A percentile compares a stretch with the other conserved stretches of the same genome.
Conservation (phyloP, 2,888 invertebrate genomes). For the Euplexia lucipara region DNA sequence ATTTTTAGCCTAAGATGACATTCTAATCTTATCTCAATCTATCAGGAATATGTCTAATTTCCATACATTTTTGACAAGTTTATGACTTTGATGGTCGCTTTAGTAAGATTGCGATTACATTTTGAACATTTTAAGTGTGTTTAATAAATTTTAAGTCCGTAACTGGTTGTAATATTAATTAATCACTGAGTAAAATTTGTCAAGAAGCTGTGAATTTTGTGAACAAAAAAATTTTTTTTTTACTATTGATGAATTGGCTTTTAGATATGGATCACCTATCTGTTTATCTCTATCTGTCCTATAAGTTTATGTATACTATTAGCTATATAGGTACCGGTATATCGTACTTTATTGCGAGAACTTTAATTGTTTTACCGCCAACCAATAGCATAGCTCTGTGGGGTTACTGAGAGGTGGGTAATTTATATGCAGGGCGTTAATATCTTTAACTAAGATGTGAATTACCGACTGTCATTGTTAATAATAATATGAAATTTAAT, state of each 20-base stretch:
- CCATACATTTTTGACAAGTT: too few species aligned
- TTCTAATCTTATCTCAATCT: too few species aligned
- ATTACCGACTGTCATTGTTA: conserved; percentile 37
- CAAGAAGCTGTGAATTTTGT: too few species aligned
- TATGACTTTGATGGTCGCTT: too few species aligned
- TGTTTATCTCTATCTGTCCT: conserved; percentile 2
- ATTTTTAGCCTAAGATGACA: conserved; percentile 18
- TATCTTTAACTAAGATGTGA: conserved; percentile 20
- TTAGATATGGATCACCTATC: not conserved
- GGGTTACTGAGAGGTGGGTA: conserved; percentile 44
- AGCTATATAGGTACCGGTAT: not conserved
- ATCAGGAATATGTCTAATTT: too few species aligned
- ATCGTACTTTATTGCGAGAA: conserved; percentile 28
- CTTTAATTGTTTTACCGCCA: conserved; percentile 48
- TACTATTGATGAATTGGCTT: too few species aligned
- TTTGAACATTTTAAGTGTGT: too few species aligned
- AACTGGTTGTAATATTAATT: too few species aligned
- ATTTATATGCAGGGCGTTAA: conserved; percentile 50
- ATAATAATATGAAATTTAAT: conserved; percentile 38
- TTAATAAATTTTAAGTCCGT: too few species aligned
- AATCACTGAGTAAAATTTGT: too few species aligned
- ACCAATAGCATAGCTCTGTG: conserved; percentile 44
- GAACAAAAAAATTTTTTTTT: too few species aligned
- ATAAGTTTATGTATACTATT: not conserved
- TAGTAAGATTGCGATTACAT: too few species aligned